These are phyloP conservation scores for Lithobates pipiens DNA, from an alignment of 2,797 vertebrate species.

Conservation along the genomic window DNA sequence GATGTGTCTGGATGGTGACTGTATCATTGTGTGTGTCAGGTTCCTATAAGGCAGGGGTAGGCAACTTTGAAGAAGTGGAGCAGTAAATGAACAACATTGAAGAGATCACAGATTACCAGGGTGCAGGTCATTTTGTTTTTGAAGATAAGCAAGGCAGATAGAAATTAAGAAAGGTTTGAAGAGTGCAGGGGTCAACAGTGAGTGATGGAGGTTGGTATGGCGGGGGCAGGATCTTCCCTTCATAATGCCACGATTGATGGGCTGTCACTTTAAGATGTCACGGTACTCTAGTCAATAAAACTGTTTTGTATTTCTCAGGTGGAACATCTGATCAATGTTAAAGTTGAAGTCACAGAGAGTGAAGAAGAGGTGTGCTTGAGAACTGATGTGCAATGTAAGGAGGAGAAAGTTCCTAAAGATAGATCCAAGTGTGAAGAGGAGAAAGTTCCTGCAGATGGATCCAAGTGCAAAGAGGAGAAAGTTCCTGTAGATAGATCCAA, in stretches of 20 bases:
- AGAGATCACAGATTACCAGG: too few species aligned
- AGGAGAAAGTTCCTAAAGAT: too few species aligned
- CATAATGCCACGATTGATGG: too few species aligned
- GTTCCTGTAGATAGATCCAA: not conserved
- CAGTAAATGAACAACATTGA: too few species aligned
- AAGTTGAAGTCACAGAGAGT: not conserved
- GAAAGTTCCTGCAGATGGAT: not conserved
- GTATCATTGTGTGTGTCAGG: not conserved
- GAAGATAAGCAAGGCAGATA: too few species aligned
- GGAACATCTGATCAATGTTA: not conserved
- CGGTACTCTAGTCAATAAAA: not conserved
- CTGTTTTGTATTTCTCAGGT: not conserved
- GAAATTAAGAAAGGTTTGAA: too few species aligned
- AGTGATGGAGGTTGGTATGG: too few species aligned
- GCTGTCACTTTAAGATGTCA: too few species aligned
- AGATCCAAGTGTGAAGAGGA: not conserved
- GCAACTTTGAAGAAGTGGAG: too few species aligned
- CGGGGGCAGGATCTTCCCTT: too few species aligned
- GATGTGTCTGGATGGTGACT: not conserved
- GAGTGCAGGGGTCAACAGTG: too few species aligned
- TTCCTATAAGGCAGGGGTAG: not conserved
- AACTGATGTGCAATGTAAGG: not conserved
- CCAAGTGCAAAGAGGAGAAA: not conserved
- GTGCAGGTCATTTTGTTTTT: too few species aligned
- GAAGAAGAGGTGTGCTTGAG: not conserved